Conservation (phyloP, 2,797 vertebrate genomes). For the Chrosomus eos region DNA sequence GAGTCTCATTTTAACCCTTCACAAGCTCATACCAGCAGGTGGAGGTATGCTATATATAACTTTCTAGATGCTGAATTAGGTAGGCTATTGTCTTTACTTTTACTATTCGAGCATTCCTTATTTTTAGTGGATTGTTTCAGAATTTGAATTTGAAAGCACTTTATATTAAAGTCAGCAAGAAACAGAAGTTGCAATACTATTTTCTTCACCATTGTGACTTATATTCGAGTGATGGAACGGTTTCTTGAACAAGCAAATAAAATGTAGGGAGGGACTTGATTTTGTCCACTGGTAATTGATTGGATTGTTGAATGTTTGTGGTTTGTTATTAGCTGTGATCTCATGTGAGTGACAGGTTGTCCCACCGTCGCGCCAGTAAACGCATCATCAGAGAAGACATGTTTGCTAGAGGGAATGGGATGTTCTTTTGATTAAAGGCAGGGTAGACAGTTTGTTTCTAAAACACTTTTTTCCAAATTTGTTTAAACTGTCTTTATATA, state of each 20-base stretch:
- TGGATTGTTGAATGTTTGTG: neutral
- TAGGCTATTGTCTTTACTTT: neutral
- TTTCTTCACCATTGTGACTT: neutral
- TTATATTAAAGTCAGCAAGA: neutral
- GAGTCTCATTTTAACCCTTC: neutral
- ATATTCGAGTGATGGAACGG: neutral
- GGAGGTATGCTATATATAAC: neutral
- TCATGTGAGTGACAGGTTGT: neutral
- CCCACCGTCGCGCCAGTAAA: neutral
- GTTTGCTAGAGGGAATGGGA: neutral
- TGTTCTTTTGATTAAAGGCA: no score
- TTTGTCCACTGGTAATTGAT: neutral
- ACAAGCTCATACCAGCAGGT: conserved; percentile 24
- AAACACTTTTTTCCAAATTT: no score
- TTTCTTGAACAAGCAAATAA: neutral
- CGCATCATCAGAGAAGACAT: neutral
- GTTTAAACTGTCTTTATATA: no score
- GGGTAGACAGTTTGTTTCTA: no score
- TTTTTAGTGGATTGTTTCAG: neutral
- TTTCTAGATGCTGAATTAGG: neutral
- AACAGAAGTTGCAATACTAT: neutral
- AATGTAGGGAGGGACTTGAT: neutral
- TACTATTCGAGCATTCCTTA: neutral
- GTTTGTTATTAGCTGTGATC: neutral
- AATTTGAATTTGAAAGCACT: neutral